phyloP scores from a whole-genome alignment of 2,888 invertebrate genomes.

The Ceraclea dissimilis region DNA sequence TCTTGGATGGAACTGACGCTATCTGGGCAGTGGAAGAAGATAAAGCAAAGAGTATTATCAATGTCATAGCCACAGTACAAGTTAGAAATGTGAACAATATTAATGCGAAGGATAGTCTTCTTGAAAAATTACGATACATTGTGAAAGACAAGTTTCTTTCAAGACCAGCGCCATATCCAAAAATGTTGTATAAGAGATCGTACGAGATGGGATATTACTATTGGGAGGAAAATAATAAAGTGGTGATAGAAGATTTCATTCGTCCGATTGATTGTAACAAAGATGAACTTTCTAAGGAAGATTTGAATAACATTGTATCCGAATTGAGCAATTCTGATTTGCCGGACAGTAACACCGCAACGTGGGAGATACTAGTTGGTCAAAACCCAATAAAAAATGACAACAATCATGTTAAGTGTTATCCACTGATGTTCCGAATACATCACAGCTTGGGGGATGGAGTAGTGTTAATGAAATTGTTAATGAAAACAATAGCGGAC shows the following conservation, averaged over 20 bases:
- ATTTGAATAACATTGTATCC: slow-evolving; percentile 37
- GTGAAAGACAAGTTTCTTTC: slow-evolving; percentile 25
- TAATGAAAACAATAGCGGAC: slow-evolving; percentile 42
- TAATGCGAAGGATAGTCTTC: slow-evolving; percentile 20
- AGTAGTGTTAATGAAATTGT: slow-evolving; percentile 41
- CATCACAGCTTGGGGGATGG: slow-evolving; percentile 52
- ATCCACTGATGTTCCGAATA: slow-evolving; percentile 45
- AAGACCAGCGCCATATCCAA: slow-evolving; percentile 29
- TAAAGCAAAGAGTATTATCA: slow-evolving; percentile 40
- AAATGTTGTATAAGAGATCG: slow-evolving; percentile 40
- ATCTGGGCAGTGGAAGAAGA: slow-evolving; percentile 48
- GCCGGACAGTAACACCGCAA: slow-evolving; percentile 40
- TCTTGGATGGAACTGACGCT: slow-evolving; percentile 46
- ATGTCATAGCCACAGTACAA: slow-evolving; percentile 43
- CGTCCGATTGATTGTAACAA: slow-evolving; percentile 35
- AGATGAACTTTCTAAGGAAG: slow-evolving; percentile 30
- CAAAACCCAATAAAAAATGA: slow-evolving; percentile 27
- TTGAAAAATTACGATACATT: slow-evolving; percentile 23
- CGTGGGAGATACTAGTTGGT: slow-evolving; percentile 47
- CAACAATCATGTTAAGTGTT: slow-evolving; percentile 27
- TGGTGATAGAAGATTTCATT: slow-evolving; percentile 40
- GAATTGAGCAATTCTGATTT: slow-evolving; percentile 37
- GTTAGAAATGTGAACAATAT: slow-evolving; percentile 28
- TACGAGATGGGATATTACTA: slow-evolving; percentile 46
- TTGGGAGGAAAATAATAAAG: slow-evolving; percentile 37